Conservation (phyloP, 92 coral and sea anemone genomes). For the Desmophyllum pertusum region DNA sequence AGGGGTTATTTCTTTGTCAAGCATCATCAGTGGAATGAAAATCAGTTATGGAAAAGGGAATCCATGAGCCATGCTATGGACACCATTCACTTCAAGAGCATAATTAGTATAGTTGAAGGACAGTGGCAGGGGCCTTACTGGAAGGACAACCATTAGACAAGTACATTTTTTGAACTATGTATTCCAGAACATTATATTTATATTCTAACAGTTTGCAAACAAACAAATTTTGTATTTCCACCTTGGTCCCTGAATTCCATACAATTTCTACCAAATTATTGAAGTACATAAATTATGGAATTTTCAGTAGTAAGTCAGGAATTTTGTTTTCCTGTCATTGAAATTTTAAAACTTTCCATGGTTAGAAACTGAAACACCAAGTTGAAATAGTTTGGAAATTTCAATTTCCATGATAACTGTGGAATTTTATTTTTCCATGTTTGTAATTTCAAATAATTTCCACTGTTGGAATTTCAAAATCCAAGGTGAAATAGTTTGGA, state of each 20-base stretch:
- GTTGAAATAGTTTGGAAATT: too few relatives aligned
- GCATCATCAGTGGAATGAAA: conserved; percentile 40
- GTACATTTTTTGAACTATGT: too few relatives aligned
- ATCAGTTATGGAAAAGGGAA: conserved; percentile 50
- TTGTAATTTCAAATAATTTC: too few relatives aligned
- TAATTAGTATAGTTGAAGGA: conserved; percentile 37
- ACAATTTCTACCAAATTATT: not conserved
- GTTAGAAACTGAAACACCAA: not conserved
- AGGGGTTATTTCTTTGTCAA: conserved; percentile 51
- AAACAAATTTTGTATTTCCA: not conserved
- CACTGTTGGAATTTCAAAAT: not conserved
- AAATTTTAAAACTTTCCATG: not conserved
- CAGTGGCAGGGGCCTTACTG: conserved; percentile 52
- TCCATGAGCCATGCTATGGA: conserved; percentile 39
- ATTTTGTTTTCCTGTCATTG: not conserved
- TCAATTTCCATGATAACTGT: not conserved
- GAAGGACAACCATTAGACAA: conserved; percentile 45
- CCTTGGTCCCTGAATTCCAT: not conserved
- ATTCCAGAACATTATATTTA: not conserved
- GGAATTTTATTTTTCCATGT: too few relatives aligned
- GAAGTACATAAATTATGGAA: not conserved
- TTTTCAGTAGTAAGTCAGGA: not conserved
- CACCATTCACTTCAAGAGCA: conserved; percentile 51
- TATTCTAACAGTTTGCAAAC: not conserved
- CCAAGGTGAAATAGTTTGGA: conserved; percentile 2